phyloP scores from a whole-genome alignment of 2,888 invertebrate genomes.

The Agrochola lota region DNA sequence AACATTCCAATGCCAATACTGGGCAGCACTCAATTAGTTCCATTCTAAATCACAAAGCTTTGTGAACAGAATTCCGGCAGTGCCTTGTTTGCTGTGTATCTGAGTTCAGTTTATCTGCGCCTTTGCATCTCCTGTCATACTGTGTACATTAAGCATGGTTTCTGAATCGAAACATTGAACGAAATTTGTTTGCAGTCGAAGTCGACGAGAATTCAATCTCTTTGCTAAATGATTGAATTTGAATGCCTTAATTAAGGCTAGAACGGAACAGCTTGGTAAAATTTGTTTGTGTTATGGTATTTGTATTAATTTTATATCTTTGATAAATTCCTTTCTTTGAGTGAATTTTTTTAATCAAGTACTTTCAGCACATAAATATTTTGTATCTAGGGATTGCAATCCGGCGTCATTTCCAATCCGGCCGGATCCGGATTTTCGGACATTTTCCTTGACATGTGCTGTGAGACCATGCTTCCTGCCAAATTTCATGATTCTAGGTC shows the following conservation, averaged over 20 bases:
- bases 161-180: slow-evolving; percentile 2
- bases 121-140: slow-evolving; percentile 30
- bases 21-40: slow-evolving; percentile 20
- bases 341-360: neutral
- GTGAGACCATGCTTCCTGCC: too few relatives aligned
- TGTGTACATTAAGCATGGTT: slow-evolving; percentile 8
- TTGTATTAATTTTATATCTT: neutral
- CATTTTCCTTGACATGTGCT: too few relatives aligned
- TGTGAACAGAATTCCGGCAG: slow-evolving; percentile 23
- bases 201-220: slow-evolving; percentile 44
- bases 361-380: too few relatives aligned
- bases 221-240: slow-evolving; percentile 4
- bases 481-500: too few relatives aligned
- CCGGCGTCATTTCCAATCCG: too few relatives aligned
- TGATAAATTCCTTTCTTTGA: neutral
- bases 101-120: slow-evolving; percentile 16
- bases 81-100: slow-evolving; percentile 7
- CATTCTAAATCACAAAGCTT: slow-evolving; percentile 33
- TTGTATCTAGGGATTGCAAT: too few relatives aligned
- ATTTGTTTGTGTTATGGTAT: neutral
- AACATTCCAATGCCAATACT: neutral
- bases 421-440: too few relatives aligned
- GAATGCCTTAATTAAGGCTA: slow-evolving; percentile 13
- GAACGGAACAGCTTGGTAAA: neutral
- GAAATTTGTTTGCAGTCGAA: slow-evolving; percentile 35